Base-by-base conservation (phyloP, 1,140 invertebrate species). In the Drosophila sucinea region DNA sequence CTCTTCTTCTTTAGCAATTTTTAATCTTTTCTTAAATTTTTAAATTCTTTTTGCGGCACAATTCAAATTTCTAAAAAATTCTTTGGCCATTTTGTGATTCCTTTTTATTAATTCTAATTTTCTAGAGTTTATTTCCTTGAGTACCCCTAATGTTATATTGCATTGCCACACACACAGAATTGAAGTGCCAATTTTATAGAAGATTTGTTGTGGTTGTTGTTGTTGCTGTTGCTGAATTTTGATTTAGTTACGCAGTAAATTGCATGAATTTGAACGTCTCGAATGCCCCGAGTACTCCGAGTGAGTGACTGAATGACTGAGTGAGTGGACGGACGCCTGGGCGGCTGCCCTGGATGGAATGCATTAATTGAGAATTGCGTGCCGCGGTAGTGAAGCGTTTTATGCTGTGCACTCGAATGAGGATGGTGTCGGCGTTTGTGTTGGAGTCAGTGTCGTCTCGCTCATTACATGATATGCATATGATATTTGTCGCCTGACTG, bases 401-500 rank as follows among this genome's bases (percentile, higher is more conserved):
- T 82, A 85, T 71, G 74, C 71, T 47, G 67, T 77, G 68, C 35
- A 25, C 44, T 51, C 44, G 44, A 51, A 51, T 47, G 44, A 27
- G 8, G 44, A 44, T 17, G 44, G 23, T 47, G 44, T 23, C n/a
- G 41, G 5, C 7, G 44, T 6, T 51, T 25, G 23, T 10, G 44
- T 27, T 51, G 67, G 44, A 40, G 67, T 61, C 47, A 58, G 67
- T 70, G 71, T 67, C 69, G 55, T 56, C 56, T 68, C 79, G 82
- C 83, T 87, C 78, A 82, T 83, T 86, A 86, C 65, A 89, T 89
- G 84, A 90, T 89, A 81, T 89, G 84, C 84, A 89, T 89, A 89
- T 89, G 80, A 83, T 83, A 87, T 87, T 80, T 80, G 79, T 83
- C 84, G 83, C 83, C 72, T 79, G 67, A 56, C 70, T 87, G 80